These are phyloP conservation scores for Python bivittatus DNA, from an alignment of 2,113 vertebrate genomes.

Conservation along the genomic window DNA sequence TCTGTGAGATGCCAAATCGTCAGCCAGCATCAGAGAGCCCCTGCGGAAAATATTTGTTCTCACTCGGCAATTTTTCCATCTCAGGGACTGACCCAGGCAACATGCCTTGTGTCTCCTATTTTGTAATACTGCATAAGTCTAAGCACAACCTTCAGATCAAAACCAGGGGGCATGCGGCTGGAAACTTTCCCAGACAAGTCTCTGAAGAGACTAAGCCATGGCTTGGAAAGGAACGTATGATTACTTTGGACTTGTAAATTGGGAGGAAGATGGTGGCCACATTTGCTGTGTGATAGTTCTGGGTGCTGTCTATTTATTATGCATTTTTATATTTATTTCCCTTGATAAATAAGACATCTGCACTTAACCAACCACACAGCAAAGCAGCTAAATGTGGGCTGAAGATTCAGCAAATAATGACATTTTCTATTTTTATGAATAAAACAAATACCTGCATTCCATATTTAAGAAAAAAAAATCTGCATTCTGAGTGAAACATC, in stretches of 20 bases:
- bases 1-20: slow-evolving; percentile 39
- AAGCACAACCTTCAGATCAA: slow-evolving; percentile 62
- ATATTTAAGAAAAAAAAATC: neutral
- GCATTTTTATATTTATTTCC: neutral
- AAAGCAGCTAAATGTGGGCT: neutral
- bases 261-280: slow-evolving; percentile 1
- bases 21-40: slow-evolving; percentile 23
- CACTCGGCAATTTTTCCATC: slow-evolving; percentile 26
- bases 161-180: slow-evolving; percentile 47
- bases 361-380: neutral
- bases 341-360: neutral
- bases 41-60: slow-evolving; percentile 20
- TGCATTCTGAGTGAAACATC: neutral
- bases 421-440: neutral
- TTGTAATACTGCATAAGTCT: slow-evolving; percentile 48
- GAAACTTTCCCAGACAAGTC: slow-evolving; percentile 59
- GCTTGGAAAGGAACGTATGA: slow-evolving; percentile 49
- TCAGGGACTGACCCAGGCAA: fast-evolving
- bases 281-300: neutral
- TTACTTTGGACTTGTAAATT: slow-evolving; percentile 55
- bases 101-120: slow-evolving; percentile 31
- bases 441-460: neutral
- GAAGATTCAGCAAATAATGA: neutral
- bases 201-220: slow-evolving; percentile 54
- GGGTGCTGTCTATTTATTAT: too few species aligned